phyloP scores from a whole-genome alignment of 1,140 invertebrate species.

The Nixonia krombeini region DNA sequence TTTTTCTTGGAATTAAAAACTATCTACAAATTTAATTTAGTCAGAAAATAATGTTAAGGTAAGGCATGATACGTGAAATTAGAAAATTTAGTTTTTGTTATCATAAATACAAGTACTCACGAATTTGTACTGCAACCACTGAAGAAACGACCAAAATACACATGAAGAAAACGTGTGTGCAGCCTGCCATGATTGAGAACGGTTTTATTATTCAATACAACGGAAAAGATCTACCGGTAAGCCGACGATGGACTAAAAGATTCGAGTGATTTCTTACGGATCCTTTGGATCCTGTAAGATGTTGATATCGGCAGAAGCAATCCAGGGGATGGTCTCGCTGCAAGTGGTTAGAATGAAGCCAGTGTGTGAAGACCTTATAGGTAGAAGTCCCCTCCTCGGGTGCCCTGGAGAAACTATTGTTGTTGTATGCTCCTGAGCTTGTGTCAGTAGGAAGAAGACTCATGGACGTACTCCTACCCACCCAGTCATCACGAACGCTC shows the following conservation, averaged over 20 bases:
- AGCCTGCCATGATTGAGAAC: not conserved
- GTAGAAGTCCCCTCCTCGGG: conserved; percentile 39
- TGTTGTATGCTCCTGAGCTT: conserved; percentile 24
- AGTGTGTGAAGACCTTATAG: conserved; percentile 52
- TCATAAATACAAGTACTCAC: too few species aligned
- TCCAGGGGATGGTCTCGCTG: conserved; percentile 42
- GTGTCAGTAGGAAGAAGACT: conserved; percentile 26
- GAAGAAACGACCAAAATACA: conserved; percentile 16
- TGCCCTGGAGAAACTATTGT: conserved; percentile 11
- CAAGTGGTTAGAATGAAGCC: conserved; percentile 47
- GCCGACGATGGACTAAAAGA: conserved; percentile 10
- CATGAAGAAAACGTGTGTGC: conserved; percentile 7
- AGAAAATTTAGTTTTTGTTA: too few species aligned
- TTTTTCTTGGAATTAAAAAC: not conserved
- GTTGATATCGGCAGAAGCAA: too few species aligned
- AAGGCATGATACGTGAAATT: too few species aligned
- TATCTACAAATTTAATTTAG: not conserved
- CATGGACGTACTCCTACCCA: too few species aligned
- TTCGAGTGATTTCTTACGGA: not conserved
- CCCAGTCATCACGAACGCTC: too few species aligned
- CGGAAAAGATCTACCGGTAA: conserved; percentile 4
- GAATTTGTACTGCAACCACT: conserved; percentile 40
- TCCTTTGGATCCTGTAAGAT: not conserved
- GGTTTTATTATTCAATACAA: conserved; percentile 1
- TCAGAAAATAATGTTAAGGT: conserved; percentile 2